Percentiles rank a stretch among this genome's conserved stretches.
Evolutionary conservation across 2,888 invertebrate genomes (phyloP).

Genomic region (Callinectes sapidus): DNA sequence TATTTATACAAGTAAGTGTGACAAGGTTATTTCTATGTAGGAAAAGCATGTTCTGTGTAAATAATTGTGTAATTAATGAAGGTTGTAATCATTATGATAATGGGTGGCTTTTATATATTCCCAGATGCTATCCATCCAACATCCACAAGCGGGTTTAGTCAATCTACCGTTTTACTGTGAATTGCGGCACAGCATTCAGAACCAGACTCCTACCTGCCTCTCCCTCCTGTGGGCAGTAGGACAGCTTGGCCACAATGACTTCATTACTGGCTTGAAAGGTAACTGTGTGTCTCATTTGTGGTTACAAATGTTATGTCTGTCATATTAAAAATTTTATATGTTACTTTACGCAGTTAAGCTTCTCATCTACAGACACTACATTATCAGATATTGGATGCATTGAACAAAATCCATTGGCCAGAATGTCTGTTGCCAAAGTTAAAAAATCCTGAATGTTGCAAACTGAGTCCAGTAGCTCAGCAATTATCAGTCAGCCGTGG

Average conservation of each 20-base stretch:
- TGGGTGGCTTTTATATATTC: neutral
- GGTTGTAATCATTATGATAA: neutral
- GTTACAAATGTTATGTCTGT: neutral
- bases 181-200: constrained; percentile 54
- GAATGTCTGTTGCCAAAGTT: too few relatives aligned
- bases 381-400: too few relatives aligned
- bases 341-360: too few relatives aligned
- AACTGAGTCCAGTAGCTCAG: too few relatives aligned
- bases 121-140: constrained; percentile 59
- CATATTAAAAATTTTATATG: too few relatives aligned
- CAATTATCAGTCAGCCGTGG: too few relatives aligned
- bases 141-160: constrained; percentile 52
- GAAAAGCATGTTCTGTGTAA: neutral
- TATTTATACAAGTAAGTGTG: constrained; percentile 67
- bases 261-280: constrained; percentile 59
- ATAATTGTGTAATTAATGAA: neutral
- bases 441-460: too few relatives aligned
- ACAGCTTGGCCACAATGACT: constrained; percentile 57
- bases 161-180: constrained; percentile 63
- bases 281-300: neutral
- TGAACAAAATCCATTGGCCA: too few relatives aligned
- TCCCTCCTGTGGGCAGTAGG: constrained; percentile 65
- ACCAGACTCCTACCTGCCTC: constrained; percentile 62
- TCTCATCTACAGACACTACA: too few relatives aligned
- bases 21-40: neutral